A percentile compares a stretch with the other conserved stretches of the same genome.
phyloP scores from a whole-genome alignment of 2,113 vertebrate genomes.

The Pagrus major region DNA sequence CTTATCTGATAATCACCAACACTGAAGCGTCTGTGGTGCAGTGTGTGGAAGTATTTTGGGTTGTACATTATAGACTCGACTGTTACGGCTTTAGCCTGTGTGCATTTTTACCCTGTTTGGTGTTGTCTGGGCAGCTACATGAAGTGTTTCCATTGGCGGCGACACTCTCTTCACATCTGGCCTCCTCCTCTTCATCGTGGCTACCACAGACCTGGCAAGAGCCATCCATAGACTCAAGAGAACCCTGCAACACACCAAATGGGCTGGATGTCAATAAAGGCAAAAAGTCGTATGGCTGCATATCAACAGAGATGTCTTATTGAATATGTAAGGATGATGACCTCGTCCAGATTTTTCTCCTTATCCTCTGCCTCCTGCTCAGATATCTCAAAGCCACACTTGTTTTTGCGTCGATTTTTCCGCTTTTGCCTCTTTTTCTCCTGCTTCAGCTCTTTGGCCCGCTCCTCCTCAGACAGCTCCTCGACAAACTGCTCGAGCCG shows the following conservation, averaged over 20 bases:
- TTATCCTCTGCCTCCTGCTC: slow-evolving; percentile 88
- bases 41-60: neutral
- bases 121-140: slow-evolving; percentile 89
- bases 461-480: slow-evolving; percentile 96
- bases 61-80: neutral
- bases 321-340: slow-evolving; percentile 55
- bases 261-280: neutral
- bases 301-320: neutral
- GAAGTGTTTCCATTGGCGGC: slow-evolving; percentile 87
- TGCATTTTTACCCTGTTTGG: slow-evolving; percentile 87
- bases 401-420: slow-evolving; percentile 98
- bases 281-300: neutral
- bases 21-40: neutral
- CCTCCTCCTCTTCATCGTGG: slow-evolving; percentile 73
- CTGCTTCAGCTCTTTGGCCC: slow-evolving; percentile 95
- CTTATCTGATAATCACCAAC: neutral
- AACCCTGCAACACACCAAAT: slow-evolving; percentile 82
- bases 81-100: neutral
- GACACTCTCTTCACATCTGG: slow-evolving; percentile 85
- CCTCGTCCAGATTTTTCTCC: slow-evolving; percentile 90
- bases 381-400: slow-evolving; percentile 90
- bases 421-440: slow-evolving; percentile 98
- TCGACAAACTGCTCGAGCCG: slow-evolving; percentile 96
- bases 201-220: slow-evolving; percentile 91
- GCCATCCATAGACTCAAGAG: slow-evolving; percentile 85